These are phyloP conservation scores for Aptenodytes patagonicus DNA, from an alignment of 2,113 vertebrate species.

Conservation along the genomic window DNA sequence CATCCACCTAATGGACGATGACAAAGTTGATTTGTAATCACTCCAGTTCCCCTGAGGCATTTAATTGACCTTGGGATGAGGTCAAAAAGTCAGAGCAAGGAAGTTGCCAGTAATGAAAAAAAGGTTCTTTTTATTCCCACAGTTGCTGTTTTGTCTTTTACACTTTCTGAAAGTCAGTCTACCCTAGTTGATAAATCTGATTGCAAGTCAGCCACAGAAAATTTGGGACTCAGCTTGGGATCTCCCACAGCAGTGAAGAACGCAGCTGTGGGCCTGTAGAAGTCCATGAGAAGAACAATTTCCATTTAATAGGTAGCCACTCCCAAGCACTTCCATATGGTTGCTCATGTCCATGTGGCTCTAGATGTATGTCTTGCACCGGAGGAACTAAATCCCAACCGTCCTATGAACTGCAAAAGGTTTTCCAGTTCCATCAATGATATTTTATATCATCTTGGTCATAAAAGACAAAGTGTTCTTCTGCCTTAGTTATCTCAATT, in stretches of 20 bases:
- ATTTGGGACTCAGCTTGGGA: not conserved
- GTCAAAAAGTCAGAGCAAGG: constrained; percentile 5
- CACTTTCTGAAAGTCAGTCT: not conserved
- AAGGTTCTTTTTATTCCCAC: not conserved
- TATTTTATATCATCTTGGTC: not conserved
- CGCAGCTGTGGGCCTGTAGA: not conserved
- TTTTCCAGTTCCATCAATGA: not conserved
- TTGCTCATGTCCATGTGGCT: not conserved
- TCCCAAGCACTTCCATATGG: not conserved
- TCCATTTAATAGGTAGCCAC: not conserved
- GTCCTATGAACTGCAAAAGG: not conserved
- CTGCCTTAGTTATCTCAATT: not conserved
- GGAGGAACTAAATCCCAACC: not conserved
- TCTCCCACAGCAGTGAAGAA: not conserved
- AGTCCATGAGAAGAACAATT: not conserved
- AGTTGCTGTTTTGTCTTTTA: not conserved
- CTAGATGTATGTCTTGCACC: not conserved
- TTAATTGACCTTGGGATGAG: not conserved
- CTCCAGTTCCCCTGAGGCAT: not conserved
- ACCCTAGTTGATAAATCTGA: not conserved
- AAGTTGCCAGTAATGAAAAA: not conserved
- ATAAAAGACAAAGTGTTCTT: not conserved
- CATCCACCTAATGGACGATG: not conserved
- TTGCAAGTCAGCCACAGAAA: not conserved
- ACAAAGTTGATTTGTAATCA: not conserved